A percentile compares a stretch with the other conserved stretches of the same genome.
phyloP scores from a whole-genome alignment of 1,140 invertebrate genomes.

The Melanaphis sacchari region DNA sequence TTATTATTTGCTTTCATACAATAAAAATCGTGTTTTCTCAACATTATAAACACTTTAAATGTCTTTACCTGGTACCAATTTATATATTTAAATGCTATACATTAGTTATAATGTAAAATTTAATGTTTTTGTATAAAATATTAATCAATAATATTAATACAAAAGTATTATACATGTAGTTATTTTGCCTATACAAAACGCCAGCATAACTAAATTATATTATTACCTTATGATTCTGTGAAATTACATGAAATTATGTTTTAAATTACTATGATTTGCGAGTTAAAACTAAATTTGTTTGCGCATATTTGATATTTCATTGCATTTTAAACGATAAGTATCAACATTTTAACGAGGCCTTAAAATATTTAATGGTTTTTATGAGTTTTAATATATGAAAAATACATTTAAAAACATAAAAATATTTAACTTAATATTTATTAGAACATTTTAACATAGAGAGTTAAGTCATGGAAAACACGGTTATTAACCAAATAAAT shows the following conservation, averaged over 20 bases:
- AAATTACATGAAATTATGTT: too few species aligned
- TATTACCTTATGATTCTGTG: neutral
- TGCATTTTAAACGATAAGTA: neutral
- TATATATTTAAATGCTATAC: too few species aligned
- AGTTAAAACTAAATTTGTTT: neutral
- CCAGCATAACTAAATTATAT: neutral
- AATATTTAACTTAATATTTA: neutral
- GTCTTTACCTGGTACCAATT: too few species aligned
- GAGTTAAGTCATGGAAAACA: neutral
- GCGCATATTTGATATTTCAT: neutral
- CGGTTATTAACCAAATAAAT: too few species aligned
- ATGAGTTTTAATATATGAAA: neutral
- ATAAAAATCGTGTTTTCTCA: neutral
- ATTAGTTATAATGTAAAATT: too few species aligned
- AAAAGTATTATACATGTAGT: neutral
- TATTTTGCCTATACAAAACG: conserved; percentile 16
- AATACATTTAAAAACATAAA: neutral
- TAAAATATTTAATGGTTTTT: neutral
- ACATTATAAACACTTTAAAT: too few species aligned
- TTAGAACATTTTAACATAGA: neutral
- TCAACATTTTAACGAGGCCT: neutral
- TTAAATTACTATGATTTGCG: too few species aligned
- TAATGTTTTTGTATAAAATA: neutral
- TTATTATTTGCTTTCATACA: neutral
- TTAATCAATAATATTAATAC: neutral